phyloP scores from a whole-genome alignment of 1,140 invertebrate species.

The Drosophila sucinea region DNA sequence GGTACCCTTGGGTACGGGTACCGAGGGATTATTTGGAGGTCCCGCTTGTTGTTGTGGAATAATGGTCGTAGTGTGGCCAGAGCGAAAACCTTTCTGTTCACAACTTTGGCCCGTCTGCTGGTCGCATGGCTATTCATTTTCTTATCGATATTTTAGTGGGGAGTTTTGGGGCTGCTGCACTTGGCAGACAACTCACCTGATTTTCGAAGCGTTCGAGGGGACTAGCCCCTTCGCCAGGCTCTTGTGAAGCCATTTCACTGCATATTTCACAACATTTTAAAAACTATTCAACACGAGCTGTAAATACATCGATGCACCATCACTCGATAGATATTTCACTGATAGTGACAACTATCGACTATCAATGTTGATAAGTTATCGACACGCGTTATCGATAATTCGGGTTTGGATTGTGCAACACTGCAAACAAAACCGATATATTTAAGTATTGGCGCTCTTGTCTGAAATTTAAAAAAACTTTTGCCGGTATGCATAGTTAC shows the following conservation, averaged over 20 bases:
- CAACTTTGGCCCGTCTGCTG: background rate
- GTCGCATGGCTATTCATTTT: background rate
- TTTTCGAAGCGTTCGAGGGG: background rate
- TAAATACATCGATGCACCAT: background rate
- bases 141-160: background rate
- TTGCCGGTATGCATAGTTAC: too few species aligned
- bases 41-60: slow-evolving; percentile 8
- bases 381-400: background rate
- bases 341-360: background rate
- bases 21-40: slow-evolving; percentile 13
- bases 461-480: too few species aligned
- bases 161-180: background rate
- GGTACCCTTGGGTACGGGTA: slow-evolving; percentile 11
- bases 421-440: too few species aligned
- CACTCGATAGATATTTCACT: background rate
- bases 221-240: too few species aligned
- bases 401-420: too few species aligned
- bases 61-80: slow-evolving; percentile 2
- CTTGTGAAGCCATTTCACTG: too few species aligned
- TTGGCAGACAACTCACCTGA: background rate
- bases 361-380: background rate
- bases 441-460: too few species aligned
- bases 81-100: background rate
- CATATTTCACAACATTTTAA: background rate
- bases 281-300: background rate